Base-by-base conservation (phyloP, 2,888 invertebrate genomes). In the Rhorus exstirpatorius region DNA sequence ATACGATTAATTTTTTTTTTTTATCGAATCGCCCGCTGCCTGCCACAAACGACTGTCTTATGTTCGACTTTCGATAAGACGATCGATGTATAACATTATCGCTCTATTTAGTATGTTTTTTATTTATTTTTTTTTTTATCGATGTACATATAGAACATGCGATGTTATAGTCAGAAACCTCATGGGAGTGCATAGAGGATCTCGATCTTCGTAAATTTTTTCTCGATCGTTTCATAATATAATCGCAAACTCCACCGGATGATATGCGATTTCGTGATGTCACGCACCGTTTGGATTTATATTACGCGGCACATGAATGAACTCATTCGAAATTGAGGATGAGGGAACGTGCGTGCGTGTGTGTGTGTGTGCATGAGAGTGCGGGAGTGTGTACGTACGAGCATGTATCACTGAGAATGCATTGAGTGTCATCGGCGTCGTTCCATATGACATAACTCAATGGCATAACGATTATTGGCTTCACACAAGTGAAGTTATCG, bases 221-320 rank as follows among this genome's bases (percentile, higher is more conserved):
- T 12, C 58, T 71, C 46, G 46, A 31, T 49, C 21, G 14, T 2
- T 49, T 58, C 46, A 17, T 61, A 8, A 14, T 38, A 51, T 68
- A n/a, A 51, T 68, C 60, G 38, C 61, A 19, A 51, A 53, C 21
- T 4, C 21, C 51, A 60, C 41, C 67, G 44, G 58, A 72, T 49
- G 46, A 72, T 68, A 63, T 14, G 24, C 61, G 63, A 79, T 80
- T 83, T 80, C 67, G 76, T 80, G 51, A 60, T 71, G 79, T 83
- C 83, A 83, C 70, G 75, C 53, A 70, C 75, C 58, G 83, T 83
- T 83, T 79, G 53, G 71, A 80, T 82, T 77, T 77, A 65, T 77
- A 79, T 81, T 83, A 83, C 77, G 81, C 78, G 70, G 31, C 67
- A 72, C 84, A 80, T 81, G 83, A 86, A 84, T 85, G 83, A 84